phyloP scores from a whole-genome alignment of 2,888 invertebrate genomes.

The Caenorhabditis zanzibari region DNA sequence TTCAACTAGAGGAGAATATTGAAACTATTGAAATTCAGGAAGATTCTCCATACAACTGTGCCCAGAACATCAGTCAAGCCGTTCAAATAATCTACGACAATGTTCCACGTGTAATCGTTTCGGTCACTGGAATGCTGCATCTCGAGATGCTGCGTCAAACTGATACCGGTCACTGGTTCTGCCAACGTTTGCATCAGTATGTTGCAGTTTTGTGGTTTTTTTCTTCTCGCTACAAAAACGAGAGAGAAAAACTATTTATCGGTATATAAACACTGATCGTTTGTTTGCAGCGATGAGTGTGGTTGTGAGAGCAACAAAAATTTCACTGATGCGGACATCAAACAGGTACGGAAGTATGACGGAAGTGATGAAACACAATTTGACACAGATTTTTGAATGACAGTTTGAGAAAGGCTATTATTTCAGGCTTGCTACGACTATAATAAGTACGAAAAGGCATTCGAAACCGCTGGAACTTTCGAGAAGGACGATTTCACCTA shows the following conservation, averaged over 20 bases:
- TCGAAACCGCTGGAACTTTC: conserved; percentile 70
- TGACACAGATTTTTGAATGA: background rate
- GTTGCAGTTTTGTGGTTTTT: conserved; percentile 16
- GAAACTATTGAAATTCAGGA: conserved; percentile 47
- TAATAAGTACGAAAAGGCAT: conserved; percentile 67
- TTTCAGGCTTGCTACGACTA: conserved; percentile 68
- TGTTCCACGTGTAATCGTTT: conserved; percentile 74
- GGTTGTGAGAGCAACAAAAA: conserved; percentile 73
- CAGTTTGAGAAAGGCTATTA: background rate
- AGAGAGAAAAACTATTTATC: conserved; percentile 20
- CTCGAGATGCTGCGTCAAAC: conserved; percentile 73
- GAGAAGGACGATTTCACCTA: conserved; percentile 78
- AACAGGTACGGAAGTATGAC: conserved; percentile 25
- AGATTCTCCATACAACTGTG: conserved; percentile 69
- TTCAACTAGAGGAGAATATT: background rate
- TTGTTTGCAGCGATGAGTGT: conserved; percentile 72
- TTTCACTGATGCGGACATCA: conserved; percentile 69
- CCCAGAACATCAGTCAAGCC: conserved; percentile 70
- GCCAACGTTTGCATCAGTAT: conserved; percentile 71
- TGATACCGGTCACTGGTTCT: conserved; percentile 74
- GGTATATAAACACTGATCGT: conserved; percentile 9
- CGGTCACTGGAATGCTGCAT: conserved; percentile 73
- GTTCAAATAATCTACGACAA: conserved; percentile 73
- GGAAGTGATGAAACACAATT: background rate
- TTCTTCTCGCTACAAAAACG: background rate